Conservation (phyloP, 2,888 invertebrate genomes). For the Chalcosyrphus nemorum region DNA sequence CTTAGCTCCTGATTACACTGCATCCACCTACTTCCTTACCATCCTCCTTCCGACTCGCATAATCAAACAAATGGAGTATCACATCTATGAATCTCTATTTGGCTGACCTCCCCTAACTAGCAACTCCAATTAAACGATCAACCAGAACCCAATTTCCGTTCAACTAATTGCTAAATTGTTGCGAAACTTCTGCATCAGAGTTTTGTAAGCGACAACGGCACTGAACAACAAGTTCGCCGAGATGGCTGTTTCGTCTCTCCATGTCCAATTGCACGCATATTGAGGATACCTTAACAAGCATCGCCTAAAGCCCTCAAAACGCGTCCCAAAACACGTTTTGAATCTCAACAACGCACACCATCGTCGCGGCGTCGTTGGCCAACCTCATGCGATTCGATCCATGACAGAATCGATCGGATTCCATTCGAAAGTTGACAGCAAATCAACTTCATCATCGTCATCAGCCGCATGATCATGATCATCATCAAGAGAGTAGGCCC, state of each 20-base stretch:
- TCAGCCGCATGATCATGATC: conserved; percentile 47
- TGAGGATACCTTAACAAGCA: conserved; percentile 63
- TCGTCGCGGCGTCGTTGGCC: conserved; percentile 8
- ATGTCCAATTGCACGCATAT: conserved; percentile 60
- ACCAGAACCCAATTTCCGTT: conserved; percentile 52
- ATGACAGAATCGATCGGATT: conserved; percentile 72
- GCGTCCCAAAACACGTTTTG: conserved; percentile 67
- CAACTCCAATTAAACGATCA: conserved; percentile 40
- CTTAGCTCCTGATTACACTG: too few relatives aligned
- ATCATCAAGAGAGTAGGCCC: conserved; percentile 18
- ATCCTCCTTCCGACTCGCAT: background rate
- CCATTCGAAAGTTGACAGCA: conserved; percentile 72
- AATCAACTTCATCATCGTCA: conserved; percentile 71
- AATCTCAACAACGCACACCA: conserved; percentile 25
- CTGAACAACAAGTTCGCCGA: conserved; percentile 35
- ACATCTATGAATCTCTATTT: conserved; percentile 2
- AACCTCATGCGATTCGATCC: conserved; percentile 72
- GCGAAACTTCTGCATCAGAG: conserved; percentile 35
- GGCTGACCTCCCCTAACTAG: conserved; percentile 1
- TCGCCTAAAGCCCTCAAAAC: conserved; percentile 71
- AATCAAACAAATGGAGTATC: conserved; percentile 20
- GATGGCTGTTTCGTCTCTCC: conserved; percentile 8
- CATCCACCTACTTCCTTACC: conserved; percentile 5
- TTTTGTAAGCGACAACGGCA: conserved; percentile 34
- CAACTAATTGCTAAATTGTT: conserved; percentile 59